Base-by-base conservation (phyloP, 2,888 invertebrate genomes). In the Phoronis australis region DNA sequence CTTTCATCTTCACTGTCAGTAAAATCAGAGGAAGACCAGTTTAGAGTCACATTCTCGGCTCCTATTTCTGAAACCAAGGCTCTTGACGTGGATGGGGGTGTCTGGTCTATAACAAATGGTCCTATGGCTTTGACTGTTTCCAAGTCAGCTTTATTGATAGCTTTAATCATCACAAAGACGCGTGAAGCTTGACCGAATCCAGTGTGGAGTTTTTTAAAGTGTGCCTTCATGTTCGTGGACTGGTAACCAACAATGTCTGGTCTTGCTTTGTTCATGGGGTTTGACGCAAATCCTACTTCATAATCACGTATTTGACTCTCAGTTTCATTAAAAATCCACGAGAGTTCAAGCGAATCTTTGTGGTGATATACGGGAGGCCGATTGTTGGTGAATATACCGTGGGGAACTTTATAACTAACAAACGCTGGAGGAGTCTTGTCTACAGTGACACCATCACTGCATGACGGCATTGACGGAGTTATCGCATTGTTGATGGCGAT, bases 401-500 rank as follows among this genome's bases (percentile, higher is more conserved):
- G 45, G 23, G 54, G 20, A 3, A 62, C 15, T 25, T 42, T 22
- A 6, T 61, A 18, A 45, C 60, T 54, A 4, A 22, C 15, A 2
- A 64, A 31, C 2, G 24, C 21, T 3, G 64, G 62, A 5, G 55
- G 47, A 3, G 57, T 51, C 2, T 31, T 45, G 50, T 65, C 65
- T 5, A 55, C 39, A 1, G 50, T 48, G 18, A 66, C 52, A 2
- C 66, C 66, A 47, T 65, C 62, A 3, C 62, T 62, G 41, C 66
- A 66, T 5, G 54, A 60, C 4, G 53, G 53, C 15, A 42, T 47
- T 1, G 66, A 65, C 6, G 63, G 55, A 39, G 53, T 57, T 48
- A 64, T 39, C 1, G 65, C 66, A 45, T 59, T 53, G 45, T 65
- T 66, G 27, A 56, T 55, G 4, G 66, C 66, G 12, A 65, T 52